Base-by-base conservation (phyloP, 2,113 vertebrate genomes). In the Eulemur rufifrons region DNA sequence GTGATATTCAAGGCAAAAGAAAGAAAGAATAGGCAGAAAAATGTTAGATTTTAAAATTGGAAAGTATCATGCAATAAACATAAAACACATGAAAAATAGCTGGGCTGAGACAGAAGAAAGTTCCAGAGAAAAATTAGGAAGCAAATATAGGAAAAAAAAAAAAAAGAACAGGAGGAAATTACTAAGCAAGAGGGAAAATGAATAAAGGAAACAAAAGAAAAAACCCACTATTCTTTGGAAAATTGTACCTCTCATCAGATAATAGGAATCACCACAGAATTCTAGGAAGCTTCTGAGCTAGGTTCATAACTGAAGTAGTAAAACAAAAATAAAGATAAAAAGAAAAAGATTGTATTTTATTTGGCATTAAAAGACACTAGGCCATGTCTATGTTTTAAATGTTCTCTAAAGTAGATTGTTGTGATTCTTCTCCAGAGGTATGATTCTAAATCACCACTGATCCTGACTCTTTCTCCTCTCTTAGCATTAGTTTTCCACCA, bases 301-400 rank as follows among this genome's bases (percentile, higher is more conserved):
- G 64, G 42, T 25, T 94, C 74, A 23, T 93, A 77, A 77, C 29
- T 73, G 32, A 66, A 89, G 89, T 13, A 91, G 86, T 71, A 81
- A 91, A 96, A 82, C 52, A 96, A 86, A 56, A 94, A 84, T 47
- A 89, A 89, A 78, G 76, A 92, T 37, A 82, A 91, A 94, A 93
- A 85, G 54, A 77, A 59, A 64, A 54, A 86, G 37, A 66, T 21
- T 23, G 5, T 45, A 42, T 73, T 92, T 82, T 76, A 82, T 89
- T 78, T 87, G 93, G 86, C 37, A 84, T 73, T 83, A 90, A 96
- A 90, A 91, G 82, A 69, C 42, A 82, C 83, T 76, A 59, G 69
- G 68, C 64, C 63, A 21, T 18, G 42, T 50, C 39, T 54, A 21
- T 8, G 13, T 81, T 84, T 83, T 74, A 86, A 84, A 29, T 66